phyloP scores from a whole-genome alignment of 2,797 vertebrate genomes.

The Eurystomus glaucurus region DNA sequence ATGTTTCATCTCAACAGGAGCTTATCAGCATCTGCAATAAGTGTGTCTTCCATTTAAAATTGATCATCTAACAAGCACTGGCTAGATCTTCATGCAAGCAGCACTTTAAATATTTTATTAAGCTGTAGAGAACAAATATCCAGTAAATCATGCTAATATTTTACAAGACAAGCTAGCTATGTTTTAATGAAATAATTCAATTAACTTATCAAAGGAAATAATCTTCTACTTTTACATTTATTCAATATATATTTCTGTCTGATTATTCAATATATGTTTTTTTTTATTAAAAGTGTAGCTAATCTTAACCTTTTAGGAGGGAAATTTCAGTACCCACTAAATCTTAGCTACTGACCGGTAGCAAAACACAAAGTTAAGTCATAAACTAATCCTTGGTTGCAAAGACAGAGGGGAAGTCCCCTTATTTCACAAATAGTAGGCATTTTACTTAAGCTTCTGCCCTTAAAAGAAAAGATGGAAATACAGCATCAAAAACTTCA shows the following conservation, averaged over 20 bases:
- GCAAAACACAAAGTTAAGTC: neutral
- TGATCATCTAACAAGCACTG: constrained; percentile 18
- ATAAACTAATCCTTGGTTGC: neutral
- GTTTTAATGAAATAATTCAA: constrained; percentile 6
- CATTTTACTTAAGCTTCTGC: neutral
- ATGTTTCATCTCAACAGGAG: neutral
- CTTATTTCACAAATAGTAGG: neutral
- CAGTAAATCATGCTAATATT: neutral
- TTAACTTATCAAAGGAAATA: neutral
- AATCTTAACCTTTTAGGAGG: neutral
- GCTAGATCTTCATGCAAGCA: neutral
- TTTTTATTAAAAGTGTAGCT: neutral
- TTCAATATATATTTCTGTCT: neutral
- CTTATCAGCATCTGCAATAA: neutral
- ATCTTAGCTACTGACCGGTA: neutral
- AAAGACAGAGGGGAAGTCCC: neutral
- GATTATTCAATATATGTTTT: neutral
- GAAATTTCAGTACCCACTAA: neutral
- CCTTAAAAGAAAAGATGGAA: neutral
- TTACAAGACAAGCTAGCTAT: constrained; percentile 28
- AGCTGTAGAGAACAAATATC: neutral
- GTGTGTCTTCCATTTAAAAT: constrained; percentile 18
- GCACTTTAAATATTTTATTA: constrained; percentile 50
- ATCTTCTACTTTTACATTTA: neutral
- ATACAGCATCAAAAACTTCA: neutral